These are phyloP conservation scores for Pangasius krempfi DNA, from an alignment of 2,797 vertebrate species.

Conservation along the genomic window DNA sequence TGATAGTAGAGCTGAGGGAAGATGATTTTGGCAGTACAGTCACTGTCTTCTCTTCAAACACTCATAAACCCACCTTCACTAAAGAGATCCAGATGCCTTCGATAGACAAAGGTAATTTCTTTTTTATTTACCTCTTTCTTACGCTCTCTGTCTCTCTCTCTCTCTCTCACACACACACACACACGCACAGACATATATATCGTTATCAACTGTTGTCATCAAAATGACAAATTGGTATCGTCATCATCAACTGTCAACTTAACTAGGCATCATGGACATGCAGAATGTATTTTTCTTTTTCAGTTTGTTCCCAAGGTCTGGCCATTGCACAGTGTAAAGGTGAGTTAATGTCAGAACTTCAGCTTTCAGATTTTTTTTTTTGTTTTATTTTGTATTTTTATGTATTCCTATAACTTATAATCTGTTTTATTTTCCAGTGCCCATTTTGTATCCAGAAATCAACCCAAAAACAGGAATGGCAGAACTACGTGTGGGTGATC, in stretches of 20 bases:
- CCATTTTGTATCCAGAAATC: slow-evolving; percentile 54
- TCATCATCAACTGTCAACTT: not conserved
- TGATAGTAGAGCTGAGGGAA: slow-evolving; percentile 56
- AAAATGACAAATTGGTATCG: not conserved
- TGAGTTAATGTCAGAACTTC: slow-evolving; percentile 31
- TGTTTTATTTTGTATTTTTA: not conserved
- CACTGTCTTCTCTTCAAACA: slow-evolving; percentile 48
- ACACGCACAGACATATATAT: not conserved
- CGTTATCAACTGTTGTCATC: not conserved
- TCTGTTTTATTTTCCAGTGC: slow-evolving; percentile 50
- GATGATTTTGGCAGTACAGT: slow-evolving; percentile 60
- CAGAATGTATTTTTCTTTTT: slow-evolving; percentile 15
- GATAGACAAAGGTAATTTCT: slow-evolving; percentile 37
- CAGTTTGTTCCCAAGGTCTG: slow-evolving; percentile 54
- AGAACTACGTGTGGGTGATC: slow-evolving; percentile 57
- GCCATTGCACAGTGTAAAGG: slow-evolving; percentile 52
- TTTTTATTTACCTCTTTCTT: not conserved
- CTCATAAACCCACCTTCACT: slow-evolving; percentile 48
- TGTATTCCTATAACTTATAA: not conserved
- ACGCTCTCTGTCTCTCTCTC: not conserved
- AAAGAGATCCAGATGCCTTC: not conserved
- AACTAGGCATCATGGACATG: not conserved
- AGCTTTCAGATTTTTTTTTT: not conserved
- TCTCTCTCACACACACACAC: not conserved
- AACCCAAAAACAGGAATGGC: slow-evolving; percentile 51